Conservation (phyloP, 2,113 vertebrate species). For the Rhinopomastus cyanomelas region DNA sequence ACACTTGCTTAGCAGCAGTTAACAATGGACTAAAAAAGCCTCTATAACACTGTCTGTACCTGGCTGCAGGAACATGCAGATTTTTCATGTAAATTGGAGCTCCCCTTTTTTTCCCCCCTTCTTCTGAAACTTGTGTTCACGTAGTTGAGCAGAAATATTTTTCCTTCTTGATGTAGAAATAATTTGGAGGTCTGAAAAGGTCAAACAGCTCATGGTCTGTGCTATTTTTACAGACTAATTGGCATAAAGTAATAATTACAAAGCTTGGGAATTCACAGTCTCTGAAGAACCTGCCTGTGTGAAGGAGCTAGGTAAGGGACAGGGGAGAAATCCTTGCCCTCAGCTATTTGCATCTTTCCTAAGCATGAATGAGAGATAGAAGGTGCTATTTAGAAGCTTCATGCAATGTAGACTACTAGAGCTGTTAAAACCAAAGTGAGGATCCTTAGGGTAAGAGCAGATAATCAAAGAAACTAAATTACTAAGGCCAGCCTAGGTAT, state of each 20-base stretch:
- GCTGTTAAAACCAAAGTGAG: background rate
- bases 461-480: background rate
- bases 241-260: background rate
- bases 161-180: background rate
- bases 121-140: background rate
- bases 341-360: background rate
- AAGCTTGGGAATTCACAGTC: background rate
- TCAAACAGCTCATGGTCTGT: background rate
- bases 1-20: background rate
- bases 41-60: background rate
- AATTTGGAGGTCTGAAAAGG: background rate
- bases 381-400: background rate
- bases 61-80: background rate
- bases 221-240: background rate
- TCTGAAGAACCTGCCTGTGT: background rate
- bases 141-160: background rate
- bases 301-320: background rate
- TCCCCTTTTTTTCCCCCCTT: background rate
- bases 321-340: background rate
- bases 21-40: background rate
- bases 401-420: background rate
- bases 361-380: background rate
- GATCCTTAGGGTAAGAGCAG: background rate
- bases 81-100: background rate
- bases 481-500: background rate